Base-by-base conservation (phyloP, 2,888 invertebrate species). In the Nephrotoma guestfalica region DNA sequence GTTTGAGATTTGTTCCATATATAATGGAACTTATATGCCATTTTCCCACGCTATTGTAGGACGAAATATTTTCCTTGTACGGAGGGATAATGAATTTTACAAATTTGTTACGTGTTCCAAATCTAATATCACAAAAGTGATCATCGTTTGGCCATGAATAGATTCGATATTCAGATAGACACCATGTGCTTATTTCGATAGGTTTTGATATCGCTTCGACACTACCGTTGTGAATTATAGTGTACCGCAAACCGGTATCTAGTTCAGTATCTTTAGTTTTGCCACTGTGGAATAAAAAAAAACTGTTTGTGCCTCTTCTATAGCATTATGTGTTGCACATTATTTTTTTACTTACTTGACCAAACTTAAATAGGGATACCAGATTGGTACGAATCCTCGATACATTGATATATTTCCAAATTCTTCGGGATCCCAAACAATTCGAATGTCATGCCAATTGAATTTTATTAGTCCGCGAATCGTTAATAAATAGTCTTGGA, bases 61-160 rank as follows among this genome's bases (percentile, higher is more conserved):
- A 30, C 40, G 1, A 11, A 11, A 40, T 40, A 6, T 83, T 83
- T 30, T 9, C 30, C 30, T 30, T 3, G 30, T 30, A 30, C 2
- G 30, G 3, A 30, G 30, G 9, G 1, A 0, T 9, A 71, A 47
- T 47, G 11, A 71, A 71, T 4, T 71, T 18, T 30, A 71, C 30
- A 71, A 71, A 71, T 71, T 71, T 30, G 30, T 30, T 30, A 11
- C 9, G 47, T 5, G 51, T 57, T 86, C 90, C 90, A 57, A 91
- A 71, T 9, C 89, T 87, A 4, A 91, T 88, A n/a, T 89, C 89
- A 86, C 91, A 91, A 6, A 88, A 87, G 11, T 90, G 87, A 13
- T 88, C 88, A 87, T 91, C 91, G 71, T 89, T 89, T 30, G 91
- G 91, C 91, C 91, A 91, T 9, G 84, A 84, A 84, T n/a, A 7